Percentiles rank a stretch among this genome's conserved stretches.
Conservation (phyloP, 2,888 invertebrate genomes). For the Halictus ligatus region DNA sequence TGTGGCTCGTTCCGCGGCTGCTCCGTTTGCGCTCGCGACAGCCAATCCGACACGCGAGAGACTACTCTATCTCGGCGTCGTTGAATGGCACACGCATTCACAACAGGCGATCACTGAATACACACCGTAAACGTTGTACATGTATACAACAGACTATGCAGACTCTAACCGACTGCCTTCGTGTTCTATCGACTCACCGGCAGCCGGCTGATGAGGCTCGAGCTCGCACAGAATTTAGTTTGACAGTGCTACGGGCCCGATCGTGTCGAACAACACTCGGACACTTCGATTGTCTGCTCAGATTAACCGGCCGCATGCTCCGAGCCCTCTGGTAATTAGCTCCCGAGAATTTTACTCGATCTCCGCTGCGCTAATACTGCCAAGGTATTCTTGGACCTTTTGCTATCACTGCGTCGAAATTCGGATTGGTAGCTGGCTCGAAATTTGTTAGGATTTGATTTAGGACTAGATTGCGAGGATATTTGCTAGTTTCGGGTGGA, state of each 20-base stretch:
- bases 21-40: slow-evolving; percentile 57
- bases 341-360: not conserved
- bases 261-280: slow-evolving; percentile 36
- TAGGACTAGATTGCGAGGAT: not conserved
- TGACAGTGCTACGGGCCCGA: slow-evolving; percentile 34
- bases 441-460: not conserved
- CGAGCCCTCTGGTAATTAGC: slow-evolving; percentile 33
- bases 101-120: not conserved
- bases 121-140: slow-evolving; percentile 17
- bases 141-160: slow-evolving; percentile 48
- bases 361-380: not conserved
- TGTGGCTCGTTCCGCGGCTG: slow-evolving; percentile 27
- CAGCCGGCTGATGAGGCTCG: slow-evolving; percentile 18
- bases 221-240: slow-evolving; percentile 41
- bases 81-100: slow-evolving; percentile 48
- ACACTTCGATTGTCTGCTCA: slow-evolving; percentile 47
- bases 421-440: not conserved
- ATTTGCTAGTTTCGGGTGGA: no score
- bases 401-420: not conserved
- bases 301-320: slow-evolving; percentile 26
- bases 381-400: not conserved
- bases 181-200: slow-evolving; percentile 51
- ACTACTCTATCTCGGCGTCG: slow-evolving; percentile 61
- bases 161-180: slow-evolving; percentile 1
- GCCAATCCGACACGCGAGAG: slow-evolving; percentile 64